Conservation (phyloP, 2,888 invertebrate genomes). For the Encarsia formosa region DNA sequence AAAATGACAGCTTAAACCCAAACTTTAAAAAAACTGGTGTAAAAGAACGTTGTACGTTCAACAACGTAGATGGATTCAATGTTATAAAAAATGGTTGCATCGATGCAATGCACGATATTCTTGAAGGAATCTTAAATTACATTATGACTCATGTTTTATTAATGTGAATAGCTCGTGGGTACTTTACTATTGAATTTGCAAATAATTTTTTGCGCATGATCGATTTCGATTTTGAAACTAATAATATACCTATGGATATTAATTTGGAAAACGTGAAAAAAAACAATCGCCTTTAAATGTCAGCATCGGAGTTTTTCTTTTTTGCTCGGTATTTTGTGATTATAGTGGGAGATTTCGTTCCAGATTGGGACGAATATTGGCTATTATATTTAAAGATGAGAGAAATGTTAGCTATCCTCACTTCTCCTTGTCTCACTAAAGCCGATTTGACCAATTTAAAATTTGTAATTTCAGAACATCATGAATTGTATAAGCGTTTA, state of each 20-base stretch:
- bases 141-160: neutral
- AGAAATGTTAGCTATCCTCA: constrained; percentile 19
- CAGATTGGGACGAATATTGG: constrained; percentile 6
- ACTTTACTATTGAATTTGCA: constrained; percentile 1
- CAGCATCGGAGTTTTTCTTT: constrained; percentile 4
- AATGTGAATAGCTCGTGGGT: neutral
- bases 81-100: neutral
- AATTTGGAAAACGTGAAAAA: neutral
- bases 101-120: constrained; percentile 2
- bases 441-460: constrained; percentile 9
- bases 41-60: constrained; percentile 1
- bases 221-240: constrained; percentile 3
- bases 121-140: constrained; percentile 1
- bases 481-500: constrained; percentile 1
- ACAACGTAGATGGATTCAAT: neutral
- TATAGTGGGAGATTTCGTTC: constrained; percentile 9
- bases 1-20: neutral
- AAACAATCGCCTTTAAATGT: constrained; percentile 1
- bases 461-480: constrained; percentile 12
- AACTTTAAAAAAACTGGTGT: neutral
- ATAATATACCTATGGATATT: neutral
- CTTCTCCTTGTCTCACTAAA: constrained; percentile 8
- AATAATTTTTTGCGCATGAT: neutral
- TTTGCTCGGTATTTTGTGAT: constrained; percentile 21
- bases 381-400: constrained; percentile 12